Evolutionary conservation across 2,113 vertebrate genomes (phyloP).

Genomic region (Neoarius graeffei): DNA sequence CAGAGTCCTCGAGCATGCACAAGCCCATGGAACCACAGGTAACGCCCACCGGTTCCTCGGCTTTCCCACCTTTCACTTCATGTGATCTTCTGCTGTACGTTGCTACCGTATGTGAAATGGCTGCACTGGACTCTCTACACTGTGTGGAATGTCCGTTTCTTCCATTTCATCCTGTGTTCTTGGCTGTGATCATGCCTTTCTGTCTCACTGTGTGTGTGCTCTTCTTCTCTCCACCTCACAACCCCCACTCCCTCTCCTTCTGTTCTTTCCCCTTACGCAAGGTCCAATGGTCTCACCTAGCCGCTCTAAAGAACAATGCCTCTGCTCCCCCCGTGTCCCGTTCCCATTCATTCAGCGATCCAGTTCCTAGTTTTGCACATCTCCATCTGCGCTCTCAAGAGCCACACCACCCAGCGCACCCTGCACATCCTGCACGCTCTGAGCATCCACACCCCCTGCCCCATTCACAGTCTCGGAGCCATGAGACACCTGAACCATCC

Average conservation of each 20-base stretch:
- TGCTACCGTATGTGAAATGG: not conserved
- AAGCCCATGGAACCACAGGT: constrained; percentile 94
- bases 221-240: not conserved
- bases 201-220: constrained; percentile 6
- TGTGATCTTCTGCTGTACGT: not conserved
- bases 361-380: constrained; percentile 83
- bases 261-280: constrained; percentile 84
- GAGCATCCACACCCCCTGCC: constrained; percentile 70
- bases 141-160: not conserved
- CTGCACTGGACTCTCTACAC: not conserved
- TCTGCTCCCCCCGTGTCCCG: constrained; percentile 77
- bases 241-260: constrained; percentile 52
- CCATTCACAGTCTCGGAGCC: constrained; percentile 67
- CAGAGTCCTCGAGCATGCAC: constrained; percentile 80
- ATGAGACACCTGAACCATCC: constrained; percentile 20
- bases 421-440: constrained; percentile 20
- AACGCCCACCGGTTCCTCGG: constrained; percentile 36
- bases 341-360: constrained; percentile 93
- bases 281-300: constrained; percentile 95
- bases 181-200: constrained; percentile 53
- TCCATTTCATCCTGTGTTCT: constrained; percentile 20
- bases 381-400: constrained; percentile 84
- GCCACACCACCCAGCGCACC: constrained; percentile 34
- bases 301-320: constrained; percentile 92
- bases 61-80: not conserved